Conservation (phyloP, 1,140 invertebrate genomes). For the Rhagoletis zephyria region DNA sequence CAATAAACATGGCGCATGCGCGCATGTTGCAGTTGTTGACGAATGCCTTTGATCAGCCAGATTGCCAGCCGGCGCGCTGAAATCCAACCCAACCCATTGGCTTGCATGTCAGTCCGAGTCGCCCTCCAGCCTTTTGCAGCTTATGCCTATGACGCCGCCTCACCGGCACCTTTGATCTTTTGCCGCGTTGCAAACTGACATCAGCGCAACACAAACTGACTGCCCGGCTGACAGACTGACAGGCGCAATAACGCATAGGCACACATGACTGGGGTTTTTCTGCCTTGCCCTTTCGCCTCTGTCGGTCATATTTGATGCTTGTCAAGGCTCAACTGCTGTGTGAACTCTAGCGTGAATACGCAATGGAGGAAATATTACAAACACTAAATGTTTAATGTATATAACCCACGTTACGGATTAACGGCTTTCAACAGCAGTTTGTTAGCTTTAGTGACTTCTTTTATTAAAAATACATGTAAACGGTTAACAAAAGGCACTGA, state of each 20-base stretch:
- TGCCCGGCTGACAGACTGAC: neutral
- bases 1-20: neutral
- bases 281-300: neutral
- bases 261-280: neutral
- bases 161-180: slow-evolving; percentile 4
- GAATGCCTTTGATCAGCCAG: neutral
- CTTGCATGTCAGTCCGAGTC: neutral
- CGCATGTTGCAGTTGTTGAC: neutral
- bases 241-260: neutral
- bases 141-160: neutral
- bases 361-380: neutral
- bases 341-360: neutral
- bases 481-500: no score
- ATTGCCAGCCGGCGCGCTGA: neutral
- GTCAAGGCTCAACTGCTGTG: neutral
- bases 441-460: no score
- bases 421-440: no score
- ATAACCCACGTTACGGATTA: no score
- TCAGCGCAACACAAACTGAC: neutral
- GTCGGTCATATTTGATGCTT: neutral
- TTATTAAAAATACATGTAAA: no score
- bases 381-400: no score
- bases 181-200: neutral
- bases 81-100: neutral
- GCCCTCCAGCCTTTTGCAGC: neutral